Conservation (phyloP, 2,113 vertebrate genomes). For the Syngnathoides biaculeatus region DNA sequence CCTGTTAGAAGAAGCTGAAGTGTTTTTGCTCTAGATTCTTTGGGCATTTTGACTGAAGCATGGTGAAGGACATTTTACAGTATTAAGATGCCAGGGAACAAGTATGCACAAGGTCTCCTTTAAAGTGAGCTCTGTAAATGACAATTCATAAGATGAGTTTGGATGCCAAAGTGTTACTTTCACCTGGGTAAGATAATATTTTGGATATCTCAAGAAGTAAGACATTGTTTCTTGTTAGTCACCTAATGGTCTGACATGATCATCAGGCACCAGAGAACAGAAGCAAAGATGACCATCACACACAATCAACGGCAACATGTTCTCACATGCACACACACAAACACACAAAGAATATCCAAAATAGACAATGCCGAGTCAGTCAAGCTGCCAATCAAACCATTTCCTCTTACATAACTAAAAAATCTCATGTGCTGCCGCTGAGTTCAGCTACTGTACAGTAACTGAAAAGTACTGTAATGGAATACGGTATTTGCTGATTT, state of each 20-base stretch:
- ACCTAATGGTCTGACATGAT: constrained; percentile 55
- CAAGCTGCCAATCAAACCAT: constrained; percentile 1
- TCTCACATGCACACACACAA: constrained; percentile 8
- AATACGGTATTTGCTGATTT: too few species aligned
- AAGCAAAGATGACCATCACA: constrained; percentile 12
- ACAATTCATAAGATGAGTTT: not conserved
- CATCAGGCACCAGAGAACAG: constrained; percentile 46
- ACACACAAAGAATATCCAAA: constrained; percentile 9
- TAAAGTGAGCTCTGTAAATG: not conserved
- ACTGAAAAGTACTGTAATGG: too few species aligned
- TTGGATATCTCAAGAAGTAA: not conserved
- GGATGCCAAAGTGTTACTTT: not conserved
- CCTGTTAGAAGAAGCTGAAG: too few species aligned
- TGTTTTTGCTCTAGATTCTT: too few species aligned
- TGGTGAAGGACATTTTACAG: too few species aligned
- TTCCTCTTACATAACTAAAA: not conserved
- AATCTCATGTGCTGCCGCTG: not conserved
- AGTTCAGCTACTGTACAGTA: too few species aligned
- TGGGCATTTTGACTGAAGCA: too few species aligned
- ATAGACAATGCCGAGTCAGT: constrained; percentile 1
- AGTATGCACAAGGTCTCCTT: not conserved
- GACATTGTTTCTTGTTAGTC: constrained; percentile 17
- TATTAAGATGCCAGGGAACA: not conserved
- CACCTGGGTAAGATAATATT: not conserved
- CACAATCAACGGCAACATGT: constrained; percentile 9